Evolutionary conservation across 2,113 vertebrate species (phyloP).

Genomic region (Tupaia tana): DNA sequence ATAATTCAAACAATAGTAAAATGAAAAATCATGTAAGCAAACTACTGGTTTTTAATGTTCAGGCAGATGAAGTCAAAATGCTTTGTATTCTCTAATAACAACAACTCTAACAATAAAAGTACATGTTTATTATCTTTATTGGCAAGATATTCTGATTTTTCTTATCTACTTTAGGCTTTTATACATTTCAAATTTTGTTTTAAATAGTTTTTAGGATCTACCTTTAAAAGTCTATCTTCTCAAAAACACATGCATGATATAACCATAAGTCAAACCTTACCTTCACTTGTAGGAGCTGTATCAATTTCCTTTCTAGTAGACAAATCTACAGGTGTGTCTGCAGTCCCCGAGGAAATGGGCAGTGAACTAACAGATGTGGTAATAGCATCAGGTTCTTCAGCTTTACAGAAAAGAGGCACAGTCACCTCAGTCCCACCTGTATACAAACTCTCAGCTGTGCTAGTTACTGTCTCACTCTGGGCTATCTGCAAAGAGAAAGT

Average conservation of each 20-base stretch:
- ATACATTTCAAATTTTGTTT: slow-evolving; percentile 28
- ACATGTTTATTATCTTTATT: neutral
- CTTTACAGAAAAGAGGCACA: slow-evolving; percentile 21
- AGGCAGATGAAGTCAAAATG: neutral
- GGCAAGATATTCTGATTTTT: neutral
- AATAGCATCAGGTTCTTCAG: slow-evolving; percentile 77
- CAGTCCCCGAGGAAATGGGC: slow-evolving; percentile 57
- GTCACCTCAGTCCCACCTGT: slow-evolving; percentile 40
- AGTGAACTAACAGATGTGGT: slow-evolving; percentile 42
- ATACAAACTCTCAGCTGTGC: slow-evolving; percentile 59
- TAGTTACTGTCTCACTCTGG: slow-evolving; percentile 63
- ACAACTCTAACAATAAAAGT: neutral
- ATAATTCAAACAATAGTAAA: slow-evolving; percentile 1
- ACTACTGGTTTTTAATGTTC: neutral
- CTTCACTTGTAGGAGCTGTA: slow-evolving; percentile 81
- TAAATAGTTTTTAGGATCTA: neutral
- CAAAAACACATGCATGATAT: neutral
- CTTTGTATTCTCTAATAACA: neutral
- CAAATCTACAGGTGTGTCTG: slow-evolving; percentile 92
- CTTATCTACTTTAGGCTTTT: neutral
- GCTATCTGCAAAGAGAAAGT: slow-evolving; percentile 70
- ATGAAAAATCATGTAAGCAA: slow-evolving; percentile 11
- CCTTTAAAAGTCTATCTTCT: neutral
- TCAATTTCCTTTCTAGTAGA: slow-evolving; percentile 90
- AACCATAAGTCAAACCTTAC: slow-evolving; percentile 76